A percentile compares a stretch with the other conserved stretches of the same genome.
Conservation (phyloP, 2,797 vertebrate species). For the Spheniscus humboldti region DNA sequence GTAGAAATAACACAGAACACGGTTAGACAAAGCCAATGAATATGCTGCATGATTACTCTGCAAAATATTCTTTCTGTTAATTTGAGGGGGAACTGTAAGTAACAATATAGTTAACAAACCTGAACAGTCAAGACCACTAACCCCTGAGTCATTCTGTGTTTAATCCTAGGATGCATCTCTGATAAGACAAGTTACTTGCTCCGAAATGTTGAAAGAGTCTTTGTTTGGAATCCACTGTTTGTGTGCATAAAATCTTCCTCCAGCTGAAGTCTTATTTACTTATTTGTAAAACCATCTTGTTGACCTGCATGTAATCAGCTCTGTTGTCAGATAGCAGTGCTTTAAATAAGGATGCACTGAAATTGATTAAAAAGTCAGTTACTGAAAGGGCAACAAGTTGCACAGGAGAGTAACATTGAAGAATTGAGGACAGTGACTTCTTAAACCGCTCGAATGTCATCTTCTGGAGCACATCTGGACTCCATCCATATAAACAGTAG, state of each 20-base stretch:
- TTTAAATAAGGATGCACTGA: background rate
- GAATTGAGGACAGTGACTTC: background rate
- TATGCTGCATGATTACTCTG: background rate
- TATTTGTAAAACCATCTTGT: background rate
- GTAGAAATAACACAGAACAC: background rate
- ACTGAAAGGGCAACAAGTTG: background rate
- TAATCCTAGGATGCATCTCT: background rate
- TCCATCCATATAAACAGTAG: background rate
- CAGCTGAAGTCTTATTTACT: background rate
- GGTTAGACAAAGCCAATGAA: background rate
- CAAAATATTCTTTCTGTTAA: background rate
- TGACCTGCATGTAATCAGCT: background rate
- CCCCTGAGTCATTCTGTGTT: background rate
- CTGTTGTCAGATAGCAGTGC: background rate
- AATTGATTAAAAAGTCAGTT: background rate
- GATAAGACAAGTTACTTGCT: background rate
- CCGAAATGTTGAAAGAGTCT: background rate
- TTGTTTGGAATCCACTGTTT: background rate
- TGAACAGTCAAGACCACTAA: background rate
- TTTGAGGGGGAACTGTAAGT: background rate
- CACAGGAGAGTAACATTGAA: background rate
- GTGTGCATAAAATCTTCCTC: background rate
- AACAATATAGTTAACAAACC: background rate
- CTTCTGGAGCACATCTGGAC: background rate
- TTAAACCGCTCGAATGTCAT: background rate